These are phyloP conservation scores for Molorchus minor DNA, from an alignment of 2,888 invertebrate genomes.

Conservation along the genomic window DNA sequence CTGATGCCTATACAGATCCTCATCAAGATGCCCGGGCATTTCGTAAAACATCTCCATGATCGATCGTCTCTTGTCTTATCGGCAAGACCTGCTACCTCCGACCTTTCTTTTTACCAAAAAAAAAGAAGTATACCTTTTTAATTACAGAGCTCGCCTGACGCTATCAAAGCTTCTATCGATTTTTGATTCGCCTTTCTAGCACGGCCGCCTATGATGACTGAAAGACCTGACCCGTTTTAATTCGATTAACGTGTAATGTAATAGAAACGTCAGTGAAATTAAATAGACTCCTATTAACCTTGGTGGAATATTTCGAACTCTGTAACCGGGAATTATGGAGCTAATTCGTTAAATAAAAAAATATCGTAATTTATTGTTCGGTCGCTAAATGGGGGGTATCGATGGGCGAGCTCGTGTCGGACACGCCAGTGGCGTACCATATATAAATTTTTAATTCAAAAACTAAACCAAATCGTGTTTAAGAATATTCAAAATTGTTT, in stretches of 20 bases:
- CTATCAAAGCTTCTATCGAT: background rate
- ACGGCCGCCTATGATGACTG: slow-evolving; percentile 7
- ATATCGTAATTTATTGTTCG: slow-evolving; percentile 27
- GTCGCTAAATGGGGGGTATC: slow-evolving; percentile 13
- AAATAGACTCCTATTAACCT: slow-evolving; percentile 30
- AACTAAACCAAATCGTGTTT: no score
- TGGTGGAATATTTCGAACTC: background rate
- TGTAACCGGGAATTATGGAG: background rate
- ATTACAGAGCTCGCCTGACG: background rate
- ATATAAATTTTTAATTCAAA: no score
- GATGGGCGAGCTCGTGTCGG: background rate
- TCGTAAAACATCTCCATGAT: slow-evolving; percentile 43
- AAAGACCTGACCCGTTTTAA: slow-evolving; percentile 14
- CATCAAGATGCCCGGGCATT: slow-evolving; percentile 57
- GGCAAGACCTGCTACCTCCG: background rate
- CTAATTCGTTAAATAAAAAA: slow-evolving; percentile 22
- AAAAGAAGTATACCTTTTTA: no score
- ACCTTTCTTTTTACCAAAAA: no score
- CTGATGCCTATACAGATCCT: slow-evolving; percentile 53
- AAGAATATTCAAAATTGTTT: no score
- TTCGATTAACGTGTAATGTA: slow-evolving; percentile 27
- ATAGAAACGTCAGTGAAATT: slow-evolving; percentile 17
- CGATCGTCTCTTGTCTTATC: background rate
- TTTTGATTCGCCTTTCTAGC: background rate
- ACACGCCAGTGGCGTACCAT: background rate